Evolutionary conservation across 2,888 invertebrate genomes (phyloP).

Genomic region (Azorinus chamasolen): DNA sequence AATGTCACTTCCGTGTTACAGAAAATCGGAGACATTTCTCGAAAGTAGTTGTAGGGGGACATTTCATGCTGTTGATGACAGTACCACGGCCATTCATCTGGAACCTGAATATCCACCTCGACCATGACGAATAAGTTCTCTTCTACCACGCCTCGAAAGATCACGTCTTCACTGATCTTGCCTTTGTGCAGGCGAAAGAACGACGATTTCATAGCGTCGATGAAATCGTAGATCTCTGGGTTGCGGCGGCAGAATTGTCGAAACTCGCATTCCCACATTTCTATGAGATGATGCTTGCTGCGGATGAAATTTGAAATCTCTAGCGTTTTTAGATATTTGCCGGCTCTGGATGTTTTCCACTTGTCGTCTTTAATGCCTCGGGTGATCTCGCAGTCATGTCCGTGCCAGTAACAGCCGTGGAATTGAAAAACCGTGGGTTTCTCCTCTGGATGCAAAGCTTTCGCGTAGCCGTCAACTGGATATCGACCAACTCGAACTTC

Average conservation of each 20-base stretch:
- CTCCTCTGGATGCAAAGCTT: conserved; percentile 1
- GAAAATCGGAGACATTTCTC: conserved; percentile 49
- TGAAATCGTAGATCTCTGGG: conserved; percentile 34
- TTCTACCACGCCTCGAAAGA: conserved; percentile 22
- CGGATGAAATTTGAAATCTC: conserved; percentile 2
- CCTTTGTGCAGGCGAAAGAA: too few relatives aligned
- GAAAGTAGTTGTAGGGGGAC: conserved; percentile 32
- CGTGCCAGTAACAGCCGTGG: too few relatives aligned
- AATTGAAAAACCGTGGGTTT: background rate
- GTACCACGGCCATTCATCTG: conserved; percentile 17
- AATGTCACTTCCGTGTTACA: conserved; percentile 30
- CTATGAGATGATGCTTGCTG: background rate
- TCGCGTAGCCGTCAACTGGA: conserved; percentile 10
- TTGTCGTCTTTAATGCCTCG: background rate
- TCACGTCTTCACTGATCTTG: conserved; percentile 11
- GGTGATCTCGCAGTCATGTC: too few relatives aligned
- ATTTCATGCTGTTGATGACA: conserved; percentile 32
- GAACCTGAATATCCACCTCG: conserved; percentile 40
- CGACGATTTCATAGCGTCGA: conserved; percentile 3
- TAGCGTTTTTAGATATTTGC: background rate
- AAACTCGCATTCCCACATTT: conserved; percentile 37
- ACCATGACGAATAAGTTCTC: conserved; percentile 26
- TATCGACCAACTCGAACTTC: too few relatives aligned
- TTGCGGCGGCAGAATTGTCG: conserved; percentile 21
- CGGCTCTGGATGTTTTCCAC: background rate